Conservation (phyloP, 2,797 vertebrate genomes). For the Melanotaenia maccullochi region DNA sequence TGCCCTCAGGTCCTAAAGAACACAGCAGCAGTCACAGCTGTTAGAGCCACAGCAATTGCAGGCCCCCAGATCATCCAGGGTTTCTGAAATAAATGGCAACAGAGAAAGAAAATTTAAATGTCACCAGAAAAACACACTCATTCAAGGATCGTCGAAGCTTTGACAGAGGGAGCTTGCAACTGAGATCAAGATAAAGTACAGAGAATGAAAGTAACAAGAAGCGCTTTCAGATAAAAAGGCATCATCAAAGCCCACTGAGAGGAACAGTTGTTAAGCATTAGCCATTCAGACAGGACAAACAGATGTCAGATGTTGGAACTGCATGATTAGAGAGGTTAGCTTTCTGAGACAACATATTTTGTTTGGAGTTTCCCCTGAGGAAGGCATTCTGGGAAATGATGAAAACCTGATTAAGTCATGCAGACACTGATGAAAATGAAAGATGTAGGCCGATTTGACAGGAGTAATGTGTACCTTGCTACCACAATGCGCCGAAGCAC, state of each 20-base stretch:
- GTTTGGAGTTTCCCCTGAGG: constrained; percentile 16
- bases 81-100: constrained; percentile 89
- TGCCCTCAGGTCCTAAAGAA: constrained; percentile 91
- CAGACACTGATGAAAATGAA: constrained; percentile 71
- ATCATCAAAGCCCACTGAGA: constrained; percentile 64
- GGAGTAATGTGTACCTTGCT: constrained; percentile 98
- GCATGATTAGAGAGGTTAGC: constrained; percentile 72
- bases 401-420: constrained; percentile 70
- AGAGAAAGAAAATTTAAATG: constrained; percentile 71
- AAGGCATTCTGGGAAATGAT: constrained; percentile 56
- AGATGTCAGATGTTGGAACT: constrained; percentile 78
- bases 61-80: constrained; percentile 95
- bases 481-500: constrained; percentile 99
- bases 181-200: constrained; percentile 52
- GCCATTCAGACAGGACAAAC: constrained; percentile 84
- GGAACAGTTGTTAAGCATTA: constrained; percentile 70
- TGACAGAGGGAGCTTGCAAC: constrained; percentile 53
- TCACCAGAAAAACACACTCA: constrained; percentile 27
- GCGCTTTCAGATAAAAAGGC: constrained; percentile 56
- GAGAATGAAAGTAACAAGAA: constrained; percentile 45
- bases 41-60: constrained; percentile 90
- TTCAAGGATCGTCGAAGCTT: constrained; percentile 41
- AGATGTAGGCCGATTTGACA: constrained; percentile 76
- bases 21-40: constrained; percentile 92
- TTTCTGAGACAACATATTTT: constrained; percentile 19